Evolutionary conservation across 2,888 invertebrate species (phyloP), one percentile per base, ranked within the genome.

Genomic region (Colletes collaris): DNA sequence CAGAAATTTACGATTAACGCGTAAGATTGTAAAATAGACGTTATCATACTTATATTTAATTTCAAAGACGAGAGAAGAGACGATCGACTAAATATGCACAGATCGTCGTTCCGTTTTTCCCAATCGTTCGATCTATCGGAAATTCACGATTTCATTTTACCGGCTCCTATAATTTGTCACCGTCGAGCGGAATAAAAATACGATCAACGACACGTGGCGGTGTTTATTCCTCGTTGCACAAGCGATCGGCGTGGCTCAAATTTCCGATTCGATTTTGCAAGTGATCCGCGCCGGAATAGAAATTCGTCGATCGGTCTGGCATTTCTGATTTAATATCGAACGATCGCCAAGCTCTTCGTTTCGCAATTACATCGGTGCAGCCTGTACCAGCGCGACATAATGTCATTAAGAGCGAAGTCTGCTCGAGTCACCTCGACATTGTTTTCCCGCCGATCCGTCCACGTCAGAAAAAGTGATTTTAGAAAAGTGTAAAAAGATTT

Each of bases 241-340:
- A 65, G 8, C 35, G 13, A 5, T 37, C 13, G 40, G 40, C 37
- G 27, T 65, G 16, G 65, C n/a, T 53, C 19, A 65, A 40, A 59
- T 44, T 67, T 56, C 16, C 44, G 46, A 46, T 64, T 55, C 55
- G 16, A 66, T 55, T 63, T 55, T 35, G 53, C 44, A 66, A 66
- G 27, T 27, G 27, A 27, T 49, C 62, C 49, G 19, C 10, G 16
- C 44, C 44, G 19, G 66, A 55, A 55, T 55, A 55, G 55, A 66
- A 66, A 66, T 55, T 13, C 4, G 8, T 40, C 8, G 50, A n/a
- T n/a, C 13, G 50, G n/a, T 50, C n/a, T 5, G 13, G 50, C 4
- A n/a, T 50, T n/a, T 50, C 13, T 13, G n/a, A 50, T n/a, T n/a
- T 50, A 50, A 50, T 50, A 50, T 50, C 13, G n/a, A 50, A 50